Evolutionary conservation across 2,888 invertebrate species (phyloP).

Genomic region (Meganola albula): DNA sequence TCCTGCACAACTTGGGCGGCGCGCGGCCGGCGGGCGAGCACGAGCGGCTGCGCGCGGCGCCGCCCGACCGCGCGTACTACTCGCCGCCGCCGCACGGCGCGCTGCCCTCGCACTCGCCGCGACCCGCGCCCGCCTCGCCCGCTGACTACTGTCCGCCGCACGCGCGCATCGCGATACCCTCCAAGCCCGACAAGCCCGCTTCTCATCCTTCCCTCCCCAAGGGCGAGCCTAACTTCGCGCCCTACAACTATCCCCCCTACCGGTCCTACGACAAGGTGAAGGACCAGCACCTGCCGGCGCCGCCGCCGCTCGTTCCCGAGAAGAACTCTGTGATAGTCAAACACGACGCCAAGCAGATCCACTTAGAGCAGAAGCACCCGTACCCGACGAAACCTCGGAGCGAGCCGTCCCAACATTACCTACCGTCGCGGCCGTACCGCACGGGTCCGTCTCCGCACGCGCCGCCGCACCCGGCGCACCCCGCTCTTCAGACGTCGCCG

Average conservation of each 20-base stretch:
- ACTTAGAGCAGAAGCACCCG: conserved; percentile 76
- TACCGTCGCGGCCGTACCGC: conserved; percentile 68
- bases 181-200: conserved; percentile 56
- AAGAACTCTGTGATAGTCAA: conserved; percentile 89
- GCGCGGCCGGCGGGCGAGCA: conserved; percentile 47
- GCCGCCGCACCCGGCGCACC: conserved; percentile 69
- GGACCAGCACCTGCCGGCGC: conserved; percentile 80
- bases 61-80: conserved; percentile 40
- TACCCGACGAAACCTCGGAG: conserved; percentile 78
- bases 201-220: conserved; percentile 68
- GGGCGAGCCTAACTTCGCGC: conserved; percentile 82
- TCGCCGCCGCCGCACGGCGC: conserved; percentile 33
- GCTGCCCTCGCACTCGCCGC: conserved; percentile 33
- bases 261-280: conserved; percentile 80
- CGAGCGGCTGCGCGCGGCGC: conserved; percentile 34
- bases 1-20: conserved; percentile 74
- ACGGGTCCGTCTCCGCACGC: conserved; percentile 74
- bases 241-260: conserved; percentile 82
- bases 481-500: conserved; percentile 65
- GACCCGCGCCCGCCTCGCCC: conserved; percentile 42
- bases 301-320: conserved; percentile 82
- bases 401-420: conserved; percentile 76
- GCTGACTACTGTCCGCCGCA: conserved; percentile 48
- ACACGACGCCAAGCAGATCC: conserved; percentile 83
- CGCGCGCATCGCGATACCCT: conserved; percentile 44